These are phyloP conservation scores for Loxodonta africana DNA, from an alignment of 2,113 vertebrate genomes.

Conservation along the genomic window DNA sequence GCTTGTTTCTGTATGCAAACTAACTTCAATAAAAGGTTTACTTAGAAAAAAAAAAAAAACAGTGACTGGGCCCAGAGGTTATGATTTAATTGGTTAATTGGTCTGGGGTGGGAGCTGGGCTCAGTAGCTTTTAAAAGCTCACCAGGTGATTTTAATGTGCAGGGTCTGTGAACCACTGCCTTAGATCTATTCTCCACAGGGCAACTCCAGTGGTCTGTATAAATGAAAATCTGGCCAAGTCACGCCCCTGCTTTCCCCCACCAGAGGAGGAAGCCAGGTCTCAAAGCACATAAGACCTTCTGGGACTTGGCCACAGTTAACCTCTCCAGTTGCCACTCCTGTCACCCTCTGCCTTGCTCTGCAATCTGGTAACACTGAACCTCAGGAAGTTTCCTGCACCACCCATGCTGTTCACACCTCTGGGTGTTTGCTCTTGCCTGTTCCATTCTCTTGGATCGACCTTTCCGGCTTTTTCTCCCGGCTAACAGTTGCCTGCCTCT, in stretches of 20 bases:
- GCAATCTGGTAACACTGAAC: not conserved
- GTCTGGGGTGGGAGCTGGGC: not conserved
- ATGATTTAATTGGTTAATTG: not conserved
- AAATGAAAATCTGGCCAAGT: constrained; percentile 18
- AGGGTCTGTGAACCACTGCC: not conserved
- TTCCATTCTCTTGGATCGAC: not conserved
- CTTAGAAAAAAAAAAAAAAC: not conserved
- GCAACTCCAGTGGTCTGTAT: not conserved
- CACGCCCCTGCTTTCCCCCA: not conserved
- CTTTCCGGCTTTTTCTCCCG: not conserved
- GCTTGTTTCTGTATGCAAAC: not conserved
- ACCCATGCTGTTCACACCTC: not conserved
- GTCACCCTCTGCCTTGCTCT: not conserved
- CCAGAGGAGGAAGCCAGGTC: not conserved
- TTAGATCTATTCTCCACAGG: not conserved
- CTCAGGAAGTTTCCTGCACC: not conserved
- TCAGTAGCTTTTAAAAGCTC: not conserved
- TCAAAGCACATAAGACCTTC: not conserved
- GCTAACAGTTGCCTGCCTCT: not conserved
- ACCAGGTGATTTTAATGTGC: not conserved
- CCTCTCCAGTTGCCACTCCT: not conserved
- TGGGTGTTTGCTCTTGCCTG: not conserved
- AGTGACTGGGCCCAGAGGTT: not conserved
- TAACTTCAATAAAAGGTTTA: not conserved
- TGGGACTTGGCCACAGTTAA: not conserved